A percentile compares a stretch with the other conserved stretches of the same genome.
These are phyloP conservation scores for Triplophysa tibetana DNA, from an alignment of 2,113 vertebrate species.

Conservation along the genomic window DNA sequence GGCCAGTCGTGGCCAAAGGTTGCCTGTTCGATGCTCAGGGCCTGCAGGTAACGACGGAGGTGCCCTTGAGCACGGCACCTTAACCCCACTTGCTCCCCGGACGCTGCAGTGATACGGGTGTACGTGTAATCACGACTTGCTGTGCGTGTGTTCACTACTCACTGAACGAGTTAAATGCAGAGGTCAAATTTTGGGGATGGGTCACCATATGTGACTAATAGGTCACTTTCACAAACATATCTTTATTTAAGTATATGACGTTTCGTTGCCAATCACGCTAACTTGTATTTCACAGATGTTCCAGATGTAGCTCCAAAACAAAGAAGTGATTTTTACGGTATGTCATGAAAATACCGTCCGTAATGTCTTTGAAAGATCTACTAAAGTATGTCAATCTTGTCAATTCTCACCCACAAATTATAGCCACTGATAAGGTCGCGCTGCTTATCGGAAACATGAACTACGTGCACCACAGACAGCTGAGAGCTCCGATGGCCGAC, in stretches of 20 bases:
- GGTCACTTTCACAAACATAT: not conserved
- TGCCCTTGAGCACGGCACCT: too few species aligned
- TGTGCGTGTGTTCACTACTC: too few species aligned
- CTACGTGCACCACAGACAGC: constrained; percentile 78
- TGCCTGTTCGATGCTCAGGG: too few species aligned
- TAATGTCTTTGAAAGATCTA: not conserved
- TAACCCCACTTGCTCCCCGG: too few species aligned
- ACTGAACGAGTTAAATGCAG: too few species aligned
- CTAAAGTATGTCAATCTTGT: not conserved
- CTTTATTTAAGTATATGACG: not conserved
- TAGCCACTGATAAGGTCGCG: constrained; percentile 88
- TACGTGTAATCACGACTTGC: too few species aligned
- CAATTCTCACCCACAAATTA: not conserved
- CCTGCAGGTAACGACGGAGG: too few species aligned
- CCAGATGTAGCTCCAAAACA: constrained; percentile 38
- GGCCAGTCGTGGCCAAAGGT: too few species aligned
- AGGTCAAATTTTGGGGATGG: too few species aligned
- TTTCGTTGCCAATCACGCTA: constrained; percentile 3
- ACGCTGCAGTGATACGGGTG: too few species aligned
- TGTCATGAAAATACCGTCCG: constrained; percentile 8
- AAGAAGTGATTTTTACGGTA: constrained; percentile 62
- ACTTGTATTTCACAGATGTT: constrained; percentile 45
- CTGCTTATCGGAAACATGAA: constrained; percentile 88
- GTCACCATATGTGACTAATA: too few species aligned
- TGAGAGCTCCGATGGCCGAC: constrained; percentile 80